Conservation (phyloP, 2,888 invertebrate species). For the Hylaea fasciaria region DNA sequence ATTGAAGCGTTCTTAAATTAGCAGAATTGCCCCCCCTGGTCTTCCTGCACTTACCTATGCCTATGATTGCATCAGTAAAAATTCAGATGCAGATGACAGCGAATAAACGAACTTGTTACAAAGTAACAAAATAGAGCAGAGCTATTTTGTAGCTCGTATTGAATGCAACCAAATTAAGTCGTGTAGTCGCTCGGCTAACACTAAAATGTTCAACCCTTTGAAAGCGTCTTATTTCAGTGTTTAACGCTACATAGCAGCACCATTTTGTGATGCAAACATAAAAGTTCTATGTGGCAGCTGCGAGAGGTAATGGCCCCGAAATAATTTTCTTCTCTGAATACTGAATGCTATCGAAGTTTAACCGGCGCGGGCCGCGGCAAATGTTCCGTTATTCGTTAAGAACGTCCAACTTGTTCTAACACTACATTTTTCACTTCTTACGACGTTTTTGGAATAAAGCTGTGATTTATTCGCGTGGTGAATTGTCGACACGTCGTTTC, state of each 20-base stretch:
- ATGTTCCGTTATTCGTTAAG: conserved; percentile 60
- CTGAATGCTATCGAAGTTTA: conserved; percentile 63
- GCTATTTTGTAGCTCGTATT: conserved; percentile 19
- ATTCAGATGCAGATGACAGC: conserved; percentile 1
- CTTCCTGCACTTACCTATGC: too few relatives aligned
- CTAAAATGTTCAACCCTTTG: conserved; percentile 17
- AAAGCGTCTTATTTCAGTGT: conserved; percentile 20
- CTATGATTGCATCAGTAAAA: too few relatives aligned
- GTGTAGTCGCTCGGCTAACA: conserved; percentile 8
- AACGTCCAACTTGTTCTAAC: conserved; percentile 38
- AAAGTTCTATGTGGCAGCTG: conserved; percentile 66
- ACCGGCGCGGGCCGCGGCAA: conserved; percentile 50
- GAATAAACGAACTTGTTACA: conserved; percentile 15
- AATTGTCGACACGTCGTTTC: conserved; percentile 5
- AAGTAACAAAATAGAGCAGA: conserved; percentile 12
- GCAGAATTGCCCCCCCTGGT: too few relatives aligned
- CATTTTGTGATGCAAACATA: conserved; percentile 54
- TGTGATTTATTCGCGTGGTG: conserved; percentile 17
- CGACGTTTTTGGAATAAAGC: conserved; percentile 18
- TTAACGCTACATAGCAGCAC: conserved; percentile 14
- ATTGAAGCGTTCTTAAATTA: too few relatives aligned
- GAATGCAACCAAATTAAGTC: conserved; percentile 23
- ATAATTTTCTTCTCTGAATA: conserved; percentile 66
- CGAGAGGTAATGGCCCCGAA: conserved; percentile 68
- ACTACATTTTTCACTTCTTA: conserved; percentile 35